Evolutionary conservation across 2,797 vertebrate genomes (phyloP).

Genomic region (Sciurus vulgaris): DNA sequence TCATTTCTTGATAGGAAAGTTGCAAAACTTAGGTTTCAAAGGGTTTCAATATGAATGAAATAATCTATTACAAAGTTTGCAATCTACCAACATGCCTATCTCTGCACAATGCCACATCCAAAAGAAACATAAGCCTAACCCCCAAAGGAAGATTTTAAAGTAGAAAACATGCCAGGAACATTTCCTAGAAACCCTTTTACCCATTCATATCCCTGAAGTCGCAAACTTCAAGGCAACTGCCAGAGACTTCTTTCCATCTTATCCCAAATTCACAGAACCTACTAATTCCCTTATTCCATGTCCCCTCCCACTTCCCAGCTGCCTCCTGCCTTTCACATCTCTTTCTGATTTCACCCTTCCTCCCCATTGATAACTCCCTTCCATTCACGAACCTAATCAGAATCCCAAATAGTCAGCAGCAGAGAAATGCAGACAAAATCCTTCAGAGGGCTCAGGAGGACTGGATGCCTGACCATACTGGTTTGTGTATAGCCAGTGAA

Average conservation of each 20-base stretch:
- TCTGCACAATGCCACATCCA: neutral
- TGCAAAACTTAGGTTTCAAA: neutral
- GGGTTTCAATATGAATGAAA: neutral
- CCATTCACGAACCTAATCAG: no score
- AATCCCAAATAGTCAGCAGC: no score
- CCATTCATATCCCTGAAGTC: neutral
- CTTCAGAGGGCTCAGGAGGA: no score
- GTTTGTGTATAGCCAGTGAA: neutral
- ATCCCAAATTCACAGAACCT: neutral
- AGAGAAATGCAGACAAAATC: no score
- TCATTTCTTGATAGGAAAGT: neutral
- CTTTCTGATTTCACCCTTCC: neutral
- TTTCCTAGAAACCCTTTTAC: neutral
- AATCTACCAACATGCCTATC: neutral
- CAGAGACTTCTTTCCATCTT: neutral
- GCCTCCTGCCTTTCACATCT: neutral
- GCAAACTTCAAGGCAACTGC: neutral
- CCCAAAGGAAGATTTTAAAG: neutral
- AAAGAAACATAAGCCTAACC: neutral
- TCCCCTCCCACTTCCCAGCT: neutral
- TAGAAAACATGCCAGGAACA: neutral
- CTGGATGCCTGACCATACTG: no score
- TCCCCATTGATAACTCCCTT: neutral
- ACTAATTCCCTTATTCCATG: no score
- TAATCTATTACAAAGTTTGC: neutral